Percentiles rank a stretch among this genome's conserved stretches.
Conservation (phyloP, 1,140 invertebrate species). For the Zaprionus kolodkinae region DNA sequence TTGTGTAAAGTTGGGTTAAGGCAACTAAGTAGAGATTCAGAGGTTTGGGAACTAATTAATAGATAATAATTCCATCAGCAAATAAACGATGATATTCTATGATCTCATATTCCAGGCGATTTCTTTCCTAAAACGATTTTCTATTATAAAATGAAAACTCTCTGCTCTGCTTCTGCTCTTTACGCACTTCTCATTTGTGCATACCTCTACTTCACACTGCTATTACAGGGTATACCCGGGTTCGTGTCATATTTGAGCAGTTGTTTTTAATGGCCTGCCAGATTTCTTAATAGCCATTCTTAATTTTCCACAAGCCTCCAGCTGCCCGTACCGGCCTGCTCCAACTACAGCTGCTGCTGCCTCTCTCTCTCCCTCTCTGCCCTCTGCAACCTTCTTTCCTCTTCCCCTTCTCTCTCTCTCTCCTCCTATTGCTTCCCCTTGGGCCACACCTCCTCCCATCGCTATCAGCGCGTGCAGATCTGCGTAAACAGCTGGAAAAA, state of each 20-base stretch:
- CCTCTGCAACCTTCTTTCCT: constrained; percentile 15
- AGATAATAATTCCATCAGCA: not conserved
- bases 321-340: not conserved
- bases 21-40: not conserved
- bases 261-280: constrained; percentile 68
- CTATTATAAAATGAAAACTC: too few species aligned
- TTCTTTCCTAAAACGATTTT: too few species aligned
- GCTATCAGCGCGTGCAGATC: constrained; percentile 53
- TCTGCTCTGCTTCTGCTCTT: not conserved
- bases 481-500: constrained; percentile 45
- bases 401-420: not conserved
- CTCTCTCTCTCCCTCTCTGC: not conserved
- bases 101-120: not conserved
- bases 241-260: constrained; percentile 45
- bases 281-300: constrained; percentile 71
- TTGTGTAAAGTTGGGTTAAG: too few species aligned
- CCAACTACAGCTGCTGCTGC: not conserved
- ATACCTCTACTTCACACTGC: not conserved
- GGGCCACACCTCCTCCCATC: constrained; percentile 34
- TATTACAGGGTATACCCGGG: constrained; percentile 11
- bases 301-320: constrained; percentile 42
- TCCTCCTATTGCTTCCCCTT: not conserved
- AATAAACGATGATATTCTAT: not conserved
- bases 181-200: too few species aligned
- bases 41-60: not conserved